Evolutionary conservation across 2,797 vertebrate species (phyloP), one percentile per base, ranked within the genome.

Genomic region (Euphonia xanthogaster): DNA sequence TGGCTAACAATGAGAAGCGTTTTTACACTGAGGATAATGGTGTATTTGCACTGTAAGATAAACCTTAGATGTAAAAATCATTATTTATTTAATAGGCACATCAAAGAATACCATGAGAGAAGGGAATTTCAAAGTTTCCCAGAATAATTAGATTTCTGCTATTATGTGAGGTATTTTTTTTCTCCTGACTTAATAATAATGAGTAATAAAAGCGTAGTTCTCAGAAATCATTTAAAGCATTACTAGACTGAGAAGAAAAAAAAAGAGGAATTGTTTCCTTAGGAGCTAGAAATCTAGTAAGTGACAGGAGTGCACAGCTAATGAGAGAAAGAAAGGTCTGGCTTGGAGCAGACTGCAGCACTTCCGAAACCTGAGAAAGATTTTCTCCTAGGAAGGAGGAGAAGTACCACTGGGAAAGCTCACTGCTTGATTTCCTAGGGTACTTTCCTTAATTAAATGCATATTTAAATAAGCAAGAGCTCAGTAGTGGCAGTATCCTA

Each of bases 51-150:
- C 75, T 63, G 75, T 44, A 54, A 93, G 95, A 96, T 88, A 81
- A 94, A 92, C 67, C 93, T 85, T 48, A 88, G 93, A 93, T 92
- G 87, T 81, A 89, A 90, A 86, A 92, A 90, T 83, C 83, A 79
- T 95, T 90, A 86, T 91, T 96, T 96, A 92, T 96, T 93, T 74
- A 94, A 93, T 70, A 83, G 44, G 62, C 31, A 77, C 81, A 93
- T 96, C 92, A 96, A 96, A 96, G 90, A 73, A 75, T 58, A 71
- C 45, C 33, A 65, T 66, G 57, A 58, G 73, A 91, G 67, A 90
- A 90, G 63, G 76, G 30, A 86, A 92, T 84, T 90, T 96, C 93
- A 96, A 93, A 92, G 86, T 94, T 88, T 54, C 63, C 25, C 45
- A 35, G 72, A 96, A 95, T 94, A 96, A 95, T 95, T 88, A 83